Base-by-base conservation (phyloP, 1,140 invertebrate genomes). In the Trialeurodes vaporariorum region DNA sequence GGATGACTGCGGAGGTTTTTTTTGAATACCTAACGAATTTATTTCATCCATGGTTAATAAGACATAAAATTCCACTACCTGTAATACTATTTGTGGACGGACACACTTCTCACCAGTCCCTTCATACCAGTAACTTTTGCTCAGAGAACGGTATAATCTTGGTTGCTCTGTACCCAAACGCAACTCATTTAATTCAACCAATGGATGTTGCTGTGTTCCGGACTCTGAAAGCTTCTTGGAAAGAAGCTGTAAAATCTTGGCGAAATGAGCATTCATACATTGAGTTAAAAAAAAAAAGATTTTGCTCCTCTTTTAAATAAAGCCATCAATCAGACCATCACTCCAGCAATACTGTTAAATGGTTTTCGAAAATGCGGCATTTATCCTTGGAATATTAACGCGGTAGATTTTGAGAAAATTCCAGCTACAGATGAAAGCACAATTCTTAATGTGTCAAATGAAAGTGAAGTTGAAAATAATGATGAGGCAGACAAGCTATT, bases 101-200 rank as follows among this genome's bases (percentile, higher is more conserved):
- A 2, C 78, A 81, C 66, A 68, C 49, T 22, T 76, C 75, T 59
- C 77, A 81, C 68, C 72, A 76, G 76, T 13, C 78, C 27, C 58
- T 26, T 22, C 25, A 75, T n/a, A 11, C 78, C 22, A 76, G 73
- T 61, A 70, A 76, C 13, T 79, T 79, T 70, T 81, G 80, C 67
- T 27, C 34, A 1, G 68, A 75, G 65, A 77, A 79, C 64, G 68
- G 68, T 49, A 81, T 81, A n/a, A 70, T 77, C 25, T 68, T 81
- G 26, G 66, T 80, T 21, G 72, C 75, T 5, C 67, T 81, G 5
- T 75, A 73, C 59, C 78, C 78, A 17, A 81, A 81, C 71, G 70
- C 76, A 1, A 80, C 78, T 1, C 78, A 80, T 67, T 73, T 81
- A 23, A 59, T 79, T 2, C 79, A 80, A 71, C 79, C 79, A 13